These are phyloP conservation scores for Tenthredo scrophulariae DNA, from an alignment of 2,888 invertebrate species.

Conservation along the genomic window DNA sequence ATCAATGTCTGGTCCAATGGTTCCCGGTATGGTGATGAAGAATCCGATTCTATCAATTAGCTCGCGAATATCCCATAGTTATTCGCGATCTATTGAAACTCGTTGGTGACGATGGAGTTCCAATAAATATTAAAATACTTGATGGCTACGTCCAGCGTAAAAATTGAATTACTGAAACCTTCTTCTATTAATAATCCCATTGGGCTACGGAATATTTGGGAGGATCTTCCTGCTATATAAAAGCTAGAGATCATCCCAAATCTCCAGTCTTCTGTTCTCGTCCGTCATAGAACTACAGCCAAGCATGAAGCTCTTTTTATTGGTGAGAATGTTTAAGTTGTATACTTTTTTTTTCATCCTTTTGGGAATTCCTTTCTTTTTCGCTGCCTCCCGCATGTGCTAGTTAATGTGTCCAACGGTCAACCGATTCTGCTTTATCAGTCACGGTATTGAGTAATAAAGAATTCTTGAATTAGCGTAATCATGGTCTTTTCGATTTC, in stretches of 20 bases:
- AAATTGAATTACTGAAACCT: not conserved
- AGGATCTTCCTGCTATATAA: not conserved
- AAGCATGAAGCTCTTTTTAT: constrained; percentile 4
- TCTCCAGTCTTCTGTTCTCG: not conserved
- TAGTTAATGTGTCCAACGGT: too few species aligned
- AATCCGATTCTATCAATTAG: not conserved
- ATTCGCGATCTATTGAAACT: not conserved
- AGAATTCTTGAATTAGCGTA: not conserved
- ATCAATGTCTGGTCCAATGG: not conserved
- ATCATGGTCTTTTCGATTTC: not conserved
- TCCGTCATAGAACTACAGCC: not conserved
- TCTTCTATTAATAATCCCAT: not conserved
- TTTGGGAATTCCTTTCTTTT: not conserved
- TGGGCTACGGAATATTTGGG: not conserved
- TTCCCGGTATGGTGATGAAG: not conserved
- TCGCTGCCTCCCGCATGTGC: not conserved
- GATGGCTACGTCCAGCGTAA: not conserved
- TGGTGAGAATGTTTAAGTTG: not conserved
- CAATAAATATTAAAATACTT: not conserved
- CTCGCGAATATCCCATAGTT: not conserved
- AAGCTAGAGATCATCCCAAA: not conserved
- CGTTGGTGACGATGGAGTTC: not conserved
- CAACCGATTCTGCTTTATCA: not conserved
- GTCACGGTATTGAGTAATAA: not conserved
- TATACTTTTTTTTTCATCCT: not conserved